A percentile compares a stretch with the other conserved stretches of the same genome.
phyloP scores from a whole-genome alignment of 2,888 invertebrate genomes.

The Cheilosia soror region DNA sequence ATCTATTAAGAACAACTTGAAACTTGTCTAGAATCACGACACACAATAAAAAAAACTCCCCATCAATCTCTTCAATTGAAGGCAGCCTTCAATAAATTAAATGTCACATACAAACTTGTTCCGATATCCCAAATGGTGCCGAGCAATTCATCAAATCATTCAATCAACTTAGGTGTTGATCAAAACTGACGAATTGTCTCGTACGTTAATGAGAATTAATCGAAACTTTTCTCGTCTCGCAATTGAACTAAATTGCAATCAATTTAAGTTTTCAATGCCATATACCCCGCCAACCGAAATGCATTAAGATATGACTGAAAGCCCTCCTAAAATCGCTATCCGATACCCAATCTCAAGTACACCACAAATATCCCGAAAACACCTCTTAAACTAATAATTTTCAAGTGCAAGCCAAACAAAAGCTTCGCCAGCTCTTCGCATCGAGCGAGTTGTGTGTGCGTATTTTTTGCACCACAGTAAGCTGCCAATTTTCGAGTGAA shows the following conservation, averaged over 20 bases:
- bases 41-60: no score
- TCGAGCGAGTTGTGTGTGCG: background rate
- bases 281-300: background rate
- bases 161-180: background rate
- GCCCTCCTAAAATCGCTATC: background rate
- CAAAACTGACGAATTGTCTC: background rate
- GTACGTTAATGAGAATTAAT: background rate
- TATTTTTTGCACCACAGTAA: background rate
- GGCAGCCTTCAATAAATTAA: background rate
- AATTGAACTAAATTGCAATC: conserved; percentile 21
- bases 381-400: conserved; percentile 79
- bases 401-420: conserved; percentile 80
- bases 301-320: background rate
- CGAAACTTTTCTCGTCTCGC: conserved; percentile 9
- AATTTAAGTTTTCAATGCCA: conserved; percentile 10
- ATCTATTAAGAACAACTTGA: no score
- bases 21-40: no score
- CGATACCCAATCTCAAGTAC: conserved; percentile 16
- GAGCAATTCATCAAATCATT: conserved; percentile 2
- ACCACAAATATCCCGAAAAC: conserved; percentile 30
- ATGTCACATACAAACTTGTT: background rate
- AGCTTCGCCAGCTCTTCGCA: background rate
- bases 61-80: conserved; percentile 1
- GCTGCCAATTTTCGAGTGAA: conserved; percentile 7
- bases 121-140: background rate